phyloP scores from a whole-genome alignment of 2,888 invertebrate genomes.

The Anthrax anthrax region DNA sequence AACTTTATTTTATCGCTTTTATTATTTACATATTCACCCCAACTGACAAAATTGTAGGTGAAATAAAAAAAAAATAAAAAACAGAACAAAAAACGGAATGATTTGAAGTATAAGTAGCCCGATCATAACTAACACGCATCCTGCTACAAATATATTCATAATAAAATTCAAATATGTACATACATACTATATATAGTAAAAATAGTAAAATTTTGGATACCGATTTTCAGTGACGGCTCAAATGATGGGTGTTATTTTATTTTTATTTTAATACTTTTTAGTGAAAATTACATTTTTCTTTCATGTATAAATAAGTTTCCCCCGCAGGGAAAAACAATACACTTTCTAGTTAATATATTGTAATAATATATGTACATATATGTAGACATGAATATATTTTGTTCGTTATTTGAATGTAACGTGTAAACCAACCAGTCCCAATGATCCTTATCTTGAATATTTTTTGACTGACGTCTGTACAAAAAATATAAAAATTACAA shows the following conservation, averaged over 20 bases:
- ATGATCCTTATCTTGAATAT: conserved; percentile 3
- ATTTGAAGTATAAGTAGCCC: not conserved
- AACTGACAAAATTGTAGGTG: not conserved
- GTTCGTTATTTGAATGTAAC: no score
- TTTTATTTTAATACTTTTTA: not conserved
- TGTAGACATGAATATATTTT: no score
- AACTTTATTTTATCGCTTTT: not conserved
- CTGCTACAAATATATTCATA: no score
- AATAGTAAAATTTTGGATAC: no score
- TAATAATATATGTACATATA: no score
- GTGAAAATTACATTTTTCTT: not conserved
- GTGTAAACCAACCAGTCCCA: not conserved
- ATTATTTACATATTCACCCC: conserved; percentile 3
- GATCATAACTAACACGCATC: conserved; percentile 5
- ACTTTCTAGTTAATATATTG: no score
- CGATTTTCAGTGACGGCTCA: not conserved
- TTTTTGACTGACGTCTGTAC: conserved; percentile 8
- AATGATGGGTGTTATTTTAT: conserved; percentile 1
- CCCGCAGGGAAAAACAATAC: no score
- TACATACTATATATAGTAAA: no score
- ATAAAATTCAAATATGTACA: no score
- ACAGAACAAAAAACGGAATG: not conserved
- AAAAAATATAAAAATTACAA: conserved; percentile 1
- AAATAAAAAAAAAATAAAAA: not conserved
- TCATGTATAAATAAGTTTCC: not conserved